Evolutionary conservation across 2,888 invertebrate species (phyloP), one percentile per base, ranked within the genome.

Genomic region (Campaea margaritaria): DNA sequence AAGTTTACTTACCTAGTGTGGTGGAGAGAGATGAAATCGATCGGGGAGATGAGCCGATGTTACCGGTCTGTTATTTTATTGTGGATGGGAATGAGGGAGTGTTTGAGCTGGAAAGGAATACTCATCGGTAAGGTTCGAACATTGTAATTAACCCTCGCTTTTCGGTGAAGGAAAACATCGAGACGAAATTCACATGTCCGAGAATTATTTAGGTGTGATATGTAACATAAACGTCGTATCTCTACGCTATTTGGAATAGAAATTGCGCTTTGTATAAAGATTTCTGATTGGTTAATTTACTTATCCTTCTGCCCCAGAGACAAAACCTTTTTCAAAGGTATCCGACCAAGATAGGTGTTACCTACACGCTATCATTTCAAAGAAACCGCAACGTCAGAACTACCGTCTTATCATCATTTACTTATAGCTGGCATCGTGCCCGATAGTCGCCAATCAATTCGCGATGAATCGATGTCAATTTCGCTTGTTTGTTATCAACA

Each of bases 21-120:
- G 94, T 97, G 43, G 98, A 98, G 76, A 93, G 96, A 66, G 97
- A 97, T 79, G 97, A 96, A 74, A 94, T 97, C 14, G 97, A 97
- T 73, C 96, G 97, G 73, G 94, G 96, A 1, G 96, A 96, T 67
- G 96, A 96, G 70, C 96, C 96, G 0, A 94, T 96, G 47, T 93
- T 96, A 48, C 96, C 96, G 62, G 97, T 98, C n/a, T 99, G 98
- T 79, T 99, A 98, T 82, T 98, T 95, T 78, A 96, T 99, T 49
- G 94, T 98, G n/a, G 95, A 95, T 7, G 98, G 98, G 12, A 97
- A 98, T 78, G 95, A 94, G 14, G 93, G 93, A 9, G 87, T 94
- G 55, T 98, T 98, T 79, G 89, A 93, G 47, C 81, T 98, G 16
- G 95, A 97, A 74, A 94, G 94, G 15, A 93, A 94, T 64, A 94